Evolutionary conservation across 2,888 invertebrate genomes (phyloP).

Genomic region (Drosophila meridiana): DNA sequence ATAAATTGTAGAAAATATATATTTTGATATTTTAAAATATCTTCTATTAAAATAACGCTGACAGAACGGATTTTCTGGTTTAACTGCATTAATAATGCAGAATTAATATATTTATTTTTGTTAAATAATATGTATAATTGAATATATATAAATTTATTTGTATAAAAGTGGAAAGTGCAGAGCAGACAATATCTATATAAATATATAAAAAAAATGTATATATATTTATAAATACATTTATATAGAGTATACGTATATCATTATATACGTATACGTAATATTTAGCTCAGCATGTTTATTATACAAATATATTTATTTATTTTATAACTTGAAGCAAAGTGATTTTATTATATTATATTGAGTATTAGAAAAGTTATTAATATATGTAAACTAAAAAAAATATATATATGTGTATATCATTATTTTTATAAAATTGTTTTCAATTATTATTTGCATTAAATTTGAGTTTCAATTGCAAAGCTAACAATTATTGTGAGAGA

Average conservation of each 20-base stretch:
- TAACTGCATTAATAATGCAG: constrained; percentile 51
- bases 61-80: constrained; percentile 49
- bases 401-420: no score
- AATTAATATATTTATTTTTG: constrained; percentile 21
- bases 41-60: constrained; percentile 26
- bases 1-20: neutral
- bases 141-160: constrained; percentile 12
- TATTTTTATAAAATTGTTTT: no score
- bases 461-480: no score
- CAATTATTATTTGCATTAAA: no score
- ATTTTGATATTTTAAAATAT: neutral
- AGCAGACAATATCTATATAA: constrained; percentile 1
- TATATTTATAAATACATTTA: constrained; percentile 1
- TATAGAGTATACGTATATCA: neutral
- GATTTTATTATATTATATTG: neutral
- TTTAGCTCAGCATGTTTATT: constrained; percentile 4
- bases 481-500: no score
- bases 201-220: no score
- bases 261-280: constrained; percentile 27
- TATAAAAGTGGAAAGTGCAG: constrained; percentile 1
- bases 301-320: neutral
- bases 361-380: neutral
- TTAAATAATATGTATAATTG: constrained; percentile 18
- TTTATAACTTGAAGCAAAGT: neutral
- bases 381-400: neutral